These are phyloP conservation scores for Eucidaris tribuloides DNA, from an alignment of 35 echinoderm and acorn worm species.

Conservation along the genomic window DNA sequence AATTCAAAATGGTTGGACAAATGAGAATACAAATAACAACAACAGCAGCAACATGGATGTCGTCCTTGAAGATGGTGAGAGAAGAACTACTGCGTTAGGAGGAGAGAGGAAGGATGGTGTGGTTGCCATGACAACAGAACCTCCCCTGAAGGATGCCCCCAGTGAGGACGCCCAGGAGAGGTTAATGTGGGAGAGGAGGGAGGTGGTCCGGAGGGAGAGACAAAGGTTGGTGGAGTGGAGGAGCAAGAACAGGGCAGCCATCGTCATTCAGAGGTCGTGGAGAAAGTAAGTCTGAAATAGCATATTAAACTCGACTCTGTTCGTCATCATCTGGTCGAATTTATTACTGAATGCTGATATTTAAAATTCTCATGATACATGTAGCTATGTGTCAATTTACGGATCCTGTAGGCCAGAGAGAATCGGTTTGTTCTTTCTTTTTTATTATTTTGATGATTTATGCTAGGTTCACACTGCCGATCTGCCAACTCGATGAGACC, in stretches of 20 bases:
- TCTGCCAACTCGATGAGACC: too few species aligned
- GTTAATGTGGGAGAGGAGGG: slow-evolving; percentile 20
- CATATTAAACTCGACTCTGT: neutral
- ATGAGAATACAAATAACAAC: neutral
- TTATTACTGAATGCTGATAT: too few species aligned
- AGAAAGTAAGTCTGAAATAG: slow-evolving; percentile 45
- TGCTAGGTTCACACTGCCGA: too few species aligned
- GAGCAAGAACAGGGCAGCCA: slow-evolving; percentile 40
- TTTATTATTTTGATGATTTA: too few species aligned
- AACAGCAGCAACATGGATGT: slow-evolving; percentile 4
- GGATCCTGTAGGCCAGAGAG: too few species aligned
- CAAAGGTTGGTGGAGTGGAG: slow-evolving; percentile 27
- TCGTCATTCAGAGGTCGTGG: slow-evolving; percentile 53
- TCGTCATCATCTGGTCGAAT: too few species aligned
- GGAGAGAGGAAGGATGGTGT: neutral
- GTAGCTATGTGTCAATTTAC: too few species aligned
- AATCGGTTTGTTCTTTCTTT: too few species aligned
- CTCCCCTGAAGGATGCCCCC: neutral
- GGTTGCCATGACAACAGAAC: neutral
- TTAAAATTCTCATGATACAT: too few species aligned
- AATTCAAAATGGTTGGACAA: neutral
- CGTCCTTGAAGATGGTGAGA: neutral
- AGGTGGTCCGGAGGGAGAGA: slow-evolving; percentile 41
- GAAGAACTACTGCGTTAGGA: neutral
- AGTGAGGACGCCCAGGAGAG: neutral